Conservation (phyloP, 2,888 invertebrate species). For the Parochlus steinenii region DNA sequence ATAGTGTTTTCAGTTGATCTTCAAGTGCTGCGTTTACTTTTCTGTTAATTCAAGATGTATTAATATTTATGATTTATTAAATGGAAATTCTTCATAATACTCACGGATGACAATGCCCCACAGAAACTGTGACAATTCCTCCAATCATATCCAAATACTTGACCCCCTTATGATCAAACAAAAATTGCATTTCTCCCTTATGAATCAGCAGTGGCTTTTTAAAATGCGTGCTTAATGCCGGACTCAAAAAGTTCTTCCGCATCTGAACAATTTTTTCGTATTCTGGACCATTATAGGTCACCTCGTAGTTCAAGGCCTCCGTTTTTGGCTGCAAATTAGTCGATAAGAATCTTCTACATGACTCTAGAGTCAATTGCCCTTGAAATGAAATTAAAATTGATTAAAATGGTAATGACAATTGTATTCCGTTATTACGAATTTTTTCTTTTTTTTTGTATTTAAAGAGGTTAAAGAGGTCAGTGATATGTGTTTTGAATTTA, state of each 20-base stretch:
- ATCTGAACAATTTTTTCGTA: slow-evolving; percentile 40
- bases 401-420: too few relatives aligned
- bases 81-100: slow-evolving; percentile 23
- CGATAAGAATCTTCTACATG: too few relatives aligned
- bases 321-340: too few relatives aligned
- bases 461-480: too few relatives aligned
- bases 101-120: slow-evolving; percentile 97
- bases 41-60: slow-evolving; percentile 33
- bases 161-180: slow-evolving; percentile 71
- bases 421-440: too few relatives aligned
- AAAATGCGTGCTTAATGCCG: slow-evolving; percentile 57
- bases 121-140: slow-evolving; percentile 93
- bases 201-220: slow-evolving; percentile 68
- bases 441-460: too few relatives aligned
- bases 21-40: slow-evolving; percentile 65
- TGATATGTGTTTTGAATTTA: too few relatives aligned
- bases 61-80: not conserved
- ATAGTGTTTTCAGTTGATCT: slow-evolving; percentile 63
- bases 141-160: slow-evolving; percentile 90
- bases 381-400: too few relatives aligned
- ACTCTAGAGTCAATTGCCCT: too few relatives aligned
- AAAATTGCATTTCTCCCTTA: slow-evolving; percentile 82
- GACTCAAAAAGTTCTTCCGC: slow-evolving; percentile 46
- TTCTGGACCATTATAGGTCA: slow-evolving; percentile 37
- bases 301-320: too few relatives aligned